A percentile compares a stretch with the other conserved stretches of the same genome.
These are phyloP conservation scores for Tachina fera DNA, from an alignment of 2,888 invertebrate genomes.

Conservation along the genomic window DNA sequence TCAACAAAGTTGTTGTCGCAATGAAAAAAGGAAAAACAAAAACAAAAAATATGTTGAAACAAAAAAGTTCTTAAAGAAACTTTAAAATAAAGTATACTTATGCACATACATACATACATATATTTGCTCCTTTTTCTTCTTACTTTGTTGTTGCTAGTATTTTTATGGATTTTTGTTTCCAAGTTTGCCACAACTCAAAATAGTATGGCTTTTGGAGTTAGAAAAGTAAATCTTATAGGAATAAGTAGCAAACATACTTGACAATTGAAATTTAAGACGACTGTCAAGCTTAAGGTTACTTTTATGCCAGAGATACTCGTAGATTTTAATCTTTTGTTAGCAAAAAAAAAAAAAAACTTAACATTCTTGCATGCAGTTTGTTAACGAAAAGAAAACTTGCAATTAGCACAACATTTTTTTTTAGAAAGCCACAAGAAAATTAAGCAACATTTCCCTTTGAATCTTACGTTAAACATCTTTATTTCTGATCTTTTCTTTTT, in stretches of 20 bases:
- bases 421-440: too few relatives aligned
- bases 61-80: conserved; percentile 43
- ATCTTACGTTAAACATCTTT: neutral
- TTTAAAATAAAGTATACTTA: conserved; percentile 46
- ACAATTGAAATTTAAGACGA: neutral
- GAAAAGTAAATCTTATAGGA: neutral
- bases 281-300: neutral
- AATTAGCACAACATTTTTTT: neutral
- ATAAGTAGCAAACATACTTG: neutral
- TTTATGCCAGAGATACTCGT: too few relatives aligned
- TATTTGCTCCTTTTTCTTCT: conserved; percentile 9
- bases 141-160: neutral
- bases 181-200: conserved; percentile 1
- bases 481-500: neutral
- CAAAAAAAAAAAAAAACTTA: neutral
- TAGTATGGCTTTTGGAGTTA: neutral
- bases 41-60: conserved; percentile 17
- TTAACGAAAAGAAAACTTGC: neutral
- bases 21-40: neutral
- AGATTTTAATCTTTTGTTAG: too few relatives aligned
- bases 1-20: conserved; percentile 70
- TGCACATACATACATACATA: too few relatives aligned
- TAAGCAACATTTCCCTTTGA: neutral
- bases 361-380: neutral
- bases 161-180: conserved; percentile 27